Conservation (phyloP, 2,113 vertebrate species). For the Oophaga pumilio region DNA sequence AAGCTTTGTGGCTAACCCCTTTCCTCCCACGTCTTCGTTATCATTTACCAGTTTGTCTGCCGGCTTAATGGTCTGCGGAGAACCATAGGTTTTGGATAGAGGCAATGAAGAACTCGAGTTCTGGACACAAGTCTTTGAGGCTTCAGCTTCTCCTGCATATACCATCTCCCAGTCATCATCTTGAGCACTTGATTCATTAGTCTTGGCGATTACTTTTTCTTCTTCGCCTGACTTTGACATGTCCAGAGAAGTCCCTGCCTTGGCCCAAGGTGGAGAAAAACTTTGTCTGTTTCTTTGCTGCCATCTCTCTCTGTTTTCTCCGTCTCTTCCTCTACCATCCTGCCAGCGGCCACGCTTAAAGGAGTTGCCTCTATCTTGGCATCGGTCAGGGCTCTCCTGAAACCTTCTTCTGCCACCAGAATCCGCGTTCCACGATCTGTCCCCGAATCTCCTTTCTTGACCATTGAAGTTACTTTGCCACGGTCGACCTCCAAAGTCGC, state of each 20-base stretch:
- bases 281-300: neutral
- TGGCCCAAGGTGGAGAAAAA: neutral
- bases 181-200: neutral
- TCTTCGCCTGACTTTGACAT: neutral
- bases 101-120: too few species aligned
- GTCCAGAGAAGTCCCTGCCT: neutral
- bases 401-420: neutral
- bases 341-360: constrained; percentile 44
- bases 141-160: constrained; percentile 47
- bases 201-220: neutral
- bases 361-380: neutral
- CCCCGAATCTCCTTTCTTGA: constrained; percentile 15
- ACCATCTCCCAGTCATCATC: constrained; percentile 68
- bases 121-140: neutral
- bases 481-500: constrained; percentile 12
- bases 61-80: neutral
- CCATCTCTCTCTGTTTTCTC: constrained; percentile 15
- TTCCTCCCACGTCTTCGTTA: neutral
- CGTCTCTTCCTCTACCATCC: neutral
- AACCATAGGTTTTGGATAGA: neutral
- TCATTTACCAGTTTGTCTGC: neutral
- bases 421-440: constrained; percentile 9
- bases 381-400: neutral
- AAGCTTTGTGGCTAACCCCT: neutral
- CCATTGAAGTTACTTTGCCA: constrained; percentile 16